phyloP scores from a whole-genome alignment of 2,888 invertebrate genomes.

The Folsomia candida region DNA sequence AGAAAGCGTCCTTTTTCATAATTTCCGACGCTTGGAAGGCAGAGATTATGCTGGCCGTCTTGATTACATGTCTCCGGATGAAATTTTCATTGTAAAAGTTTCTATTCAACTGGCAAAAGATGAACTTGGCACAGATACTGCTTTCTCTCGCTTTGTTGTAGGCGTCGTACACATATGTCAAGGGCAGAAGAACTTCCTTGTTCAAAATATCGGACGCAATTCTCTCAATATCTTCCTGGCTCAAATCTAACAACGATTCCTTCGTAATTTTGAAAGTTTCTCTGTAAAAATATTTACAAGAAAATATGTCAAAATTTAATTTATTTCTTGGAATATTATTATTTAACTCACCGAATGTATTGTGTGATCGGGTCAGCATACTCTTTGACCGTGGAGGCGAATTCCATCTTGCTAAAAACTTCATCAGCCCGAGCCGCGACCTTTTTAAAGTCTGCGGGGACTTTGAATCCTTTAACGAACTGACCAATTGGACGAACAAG shows the following conservation, averaged over 20 bases:
- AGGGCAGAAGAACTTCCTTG: constrained; percentile 46
- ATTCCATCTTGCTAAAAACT: constrained; percentile 45
- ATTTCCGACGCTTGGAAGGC: constrained; percentile 47
- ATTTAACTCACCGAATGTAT: constrained; percentile 28
- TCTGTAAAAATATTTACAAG: constrained; percentile 3
- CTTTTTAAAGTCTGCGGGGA: constrained; percentile 45
- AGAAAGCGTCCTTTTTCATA: constrained; percentile 46
- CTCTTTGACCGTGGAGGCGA: constrained; percentile 41
- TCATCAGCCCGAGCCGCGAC: constrained; percentile 42
- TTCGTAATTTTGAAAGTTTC: constrained; percentile 45
- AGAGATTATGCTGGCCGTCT: constrained; percentile 44
- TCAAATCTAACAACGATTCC: constrained; percentile 45
- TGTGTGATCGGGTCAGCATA: constrained; percentile 43
- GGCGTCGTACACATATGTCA: constrained; percentile 40
- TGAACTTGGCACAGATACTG: constrained; percentile 43
- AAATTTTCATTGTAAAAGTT: constrained; percentile 47
- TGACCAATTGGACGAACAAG: constrained; percentile 45
- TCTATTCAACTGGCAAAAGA: constrained; percentile 47
- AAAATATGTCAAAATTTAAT: not conserved
- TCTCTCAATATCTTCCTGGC: constrained; percentile 44
- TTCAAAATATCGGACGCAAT: constrained; percentile 47
- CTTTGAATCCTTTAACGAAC: constrained; percentile 38
- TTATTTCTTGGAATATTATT: not conserved
- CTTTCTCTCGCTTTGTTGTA: constrained; percentile 42
- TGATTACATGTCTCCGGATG: constrained; percentile 46